Evolutionary conservation across 2,888 invertebrate species (phyloP), one percentile per base, ranked within the genome.

Genomic region (Agrochola lychnidis): DNA sequence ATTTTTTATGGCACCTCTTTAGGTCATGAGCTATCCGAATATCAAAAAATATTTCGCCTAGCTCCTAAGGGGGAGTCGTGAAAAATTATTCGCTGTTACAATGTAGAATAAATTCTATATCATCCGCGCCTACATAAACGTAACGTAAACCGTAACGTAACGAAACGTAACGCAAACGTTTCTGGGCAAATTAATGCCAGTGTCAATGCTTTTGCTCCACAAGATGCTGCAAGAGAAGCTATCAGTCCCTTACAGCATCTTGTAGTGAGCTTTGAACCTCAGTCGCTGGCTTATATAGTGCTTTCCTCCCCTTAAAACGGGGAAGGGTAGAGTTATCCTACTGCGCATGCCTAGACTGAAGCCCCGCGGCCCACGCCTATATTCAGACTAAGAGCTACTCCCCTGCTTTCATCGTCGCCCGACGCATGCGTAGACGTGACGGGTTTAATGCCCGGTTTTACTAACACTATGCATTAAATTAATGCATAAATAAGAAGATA

Each of bases 221-320:
- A 40, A 40, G 40, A 63, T 63, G 62, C 62, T 40, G 62, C 40
- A 63, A 63, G 36, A 36, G 62, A 63, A 40, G 62, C 40, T n/a
- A 14, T n/a, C 40, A n/a, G 40, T 14, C 62, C 62, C 62, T 63
- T 63, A 7, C 40, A 40, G 62, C 62, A 40, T 63, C 14, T 40
- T 40, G 62, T 40, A 63, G 62, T 63, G 40, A 40, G 40, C 62
- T 40, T 4, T 22, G 22, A 40, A 14, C n/a, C 7, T n/a, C 22
- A 7, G 36, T 22, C 40, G 22, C 22, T n/a, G 40, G 22, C 40
- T 40, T 63, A n/a, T 40, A 63, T 63, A 40, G 4, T 40, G n/a
- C 2, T 7, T 63, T n/a, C 14, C 14, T 40, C 4, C 14, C 14
- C 36, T 22, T 1, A 30, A 30, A 30, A 36, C 3, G 12, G 22